Evolutionary conservation across 2,888 invertebrate genomes (phyloP), one percentile per base, ranked within the genome.

Genomic region (Nephrotoma guestfalica): DNA sequence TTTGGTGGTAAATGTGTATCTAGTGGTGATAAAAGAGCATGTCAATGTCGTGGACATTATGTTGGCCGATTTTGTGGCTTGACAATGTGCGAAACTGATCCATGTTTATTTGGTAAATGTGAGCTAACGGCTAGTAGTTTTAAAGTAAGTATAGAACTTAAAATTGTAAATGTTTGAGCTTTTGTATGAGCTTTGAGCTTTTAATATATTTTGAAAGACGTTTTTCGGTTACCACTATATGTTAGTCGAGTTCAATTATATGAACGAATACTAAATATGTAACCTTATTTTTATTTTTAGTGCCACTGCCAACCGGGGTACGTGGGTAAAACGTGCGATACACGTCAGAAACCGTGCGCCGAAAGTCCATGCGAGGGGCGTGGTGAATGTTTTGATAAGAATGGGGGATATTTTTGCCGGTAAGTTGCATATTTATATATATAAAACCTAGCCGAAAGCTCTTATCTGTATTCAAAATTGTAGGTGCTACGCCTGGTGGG

Each of bases 21-120:
- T 2, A 94, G 93, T 85, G 93, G 93, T 41, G 90, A 91, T 6
- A 93, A 91, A 88, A 94, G 93, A 88, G 93, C 93, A 87, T 96
- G 96, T 89, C 94, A 95, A 88, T 96, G 96, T 89, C 91, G 91
- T 43, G 94, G 95, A 87, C 94, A 95, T 90, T 96, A 94, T 89
- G 95, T 95, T 88, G 96, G 96, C 94, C 92, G 91, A 88, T 96
- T 96, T 91, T 97, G 96, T 90, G 94, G 95, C 30, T 92, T 96
- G 86, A 96, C 94, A 1, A 93, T 95, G 86, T 97, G 96, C 91
- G 96, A 96, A 89, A 91, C 95, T 83, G 94, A 90, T 83, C 93
- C 93, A 0, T 94, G 94, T 89, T 89, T 92, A 40, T 92, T 92
- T 89, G 94, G 93, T 4, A 89, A 90, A 86, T 94, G 94, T 88